Percentiles rank a stretch among this genome's conserved stretches.
Conservation (phyloP, 2,888 invertebrate species). For the Oligia strigilis region DNA sequence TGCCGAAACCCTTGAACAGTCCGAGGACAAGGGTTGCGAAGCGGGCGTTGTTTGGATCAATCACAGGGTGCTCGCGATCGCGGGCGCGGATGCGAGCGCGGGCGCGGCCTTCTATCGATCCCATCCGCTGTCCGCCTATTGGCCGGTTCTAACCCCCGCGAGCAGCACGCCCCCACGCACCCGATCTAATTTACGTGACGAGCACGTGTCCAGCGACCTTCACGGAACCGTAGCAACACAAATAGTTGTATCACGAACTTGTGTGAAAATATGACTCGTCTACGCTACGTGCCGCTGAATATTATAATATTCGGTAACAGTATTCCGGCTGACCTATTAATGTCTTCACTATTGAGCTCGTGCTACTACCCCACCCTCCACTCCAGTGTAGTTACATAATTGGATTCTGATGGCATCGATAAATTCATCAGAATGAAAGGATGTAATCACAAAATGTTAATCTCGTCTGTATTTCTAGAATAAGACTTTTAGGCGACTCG, state of each 20-base stretch:
- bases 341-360: constrained; percentile 34
- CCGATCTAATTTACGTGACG: constrained; percentile 77
- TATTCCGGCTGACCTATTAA: constrained; percentile 21
- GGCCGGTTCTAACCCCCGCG: constrained; percentile 64
- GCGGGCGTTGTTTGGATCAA: constrained; percentile 66
- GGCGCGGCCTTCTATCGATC: constrained; percentile 73
- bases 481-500: not conserved
- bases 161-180: constrained; percentile 69
- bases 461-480: not conserved
- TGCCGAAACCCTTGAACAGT: constrained; percentile 56
- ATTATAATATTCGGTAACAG: constrained; percentile 50
- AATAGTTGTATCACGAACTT: constrained; percentile 61
- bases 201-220: constrained; percentile 82
- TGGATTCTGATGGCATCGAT: constrained; percentile 10
- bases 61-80: constrained; percentile 65
- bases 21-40: constrained; percentile 54
- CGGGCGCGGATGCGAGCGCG: constrained; percentile 76
- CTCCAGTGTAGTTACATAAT: constrained; percentile 9
- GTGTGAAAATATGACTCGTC: constrained; percentile 51
- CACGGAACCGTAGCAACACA: constrained; percentile 72
- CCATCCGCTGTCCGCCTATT: constrained; percentile 72
- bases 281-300: constrained; percentile 47
- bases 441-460: not conserved
- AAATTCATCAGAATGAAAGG: constrained; percentile 4
- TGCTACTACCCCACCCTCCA: not conserved